Evolutionary conservation across 1,140 invertebrate species (phyloP), one percentile per base, ranked within the genome.

Genomic region (Drosophila ironensis): DNA sequence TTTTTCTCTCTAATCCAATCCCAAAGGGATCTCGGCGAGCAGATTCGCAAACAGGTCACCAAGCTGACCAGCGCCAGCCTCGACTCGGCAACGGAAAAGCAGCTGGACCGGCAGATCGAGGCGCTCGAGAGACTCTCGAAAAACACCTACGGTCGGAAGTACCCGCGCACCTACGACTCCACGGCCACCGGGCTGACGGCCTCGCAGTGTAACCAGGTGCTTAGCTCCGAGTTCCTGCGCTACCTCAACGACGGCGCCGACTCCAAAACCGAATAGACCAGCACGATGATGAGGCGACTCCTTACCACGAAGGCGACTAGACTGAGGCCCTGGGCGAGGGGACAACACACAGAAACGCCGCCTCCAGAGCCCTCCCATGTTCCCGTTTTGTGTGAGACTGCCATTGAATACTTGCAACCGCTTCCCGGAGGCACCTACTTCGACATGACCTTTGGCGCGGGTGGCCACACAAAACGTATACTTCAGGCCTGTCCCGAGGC

Each of bases 361-460:
- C 6, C 51, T 17, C 33, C 35, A 45, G n/a, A 8, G 11, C 16
- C 24, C 48, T 87, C 87, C 33, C 95, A 96, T 87, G 91, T 91
- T 20, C 95, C 96, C 44, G 95, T 96, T 20, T 93, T 96, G 92
- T 89, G 91, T 33, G 90, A 94, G 47, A 93, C 95, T 91, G 93
- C 95, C 0, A 74, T 96, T 48, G 87, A 94, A 48, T 93, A 93
- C 77, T 88, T 96, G 19, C 92, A 94, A 47, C 93, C 94, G 1
- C 72, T 90, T 51, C 90, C 93, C 30, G 90, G 92, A 52, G 92
- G 95, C 66, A 87, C 91, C 11, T 93, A 94, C 52, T 91, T 98
- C 38, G 97, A 98, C 82, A 97, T 97, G 96, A 99, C 98, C 19
- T 98, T 98, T 92, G 97, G 98, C 33, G 94, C 94, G 50, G 98